Evolutionary conservation across 2,888 invertebrate species (phyloP).

Genomic region (Eilema sororculum): DNA sequence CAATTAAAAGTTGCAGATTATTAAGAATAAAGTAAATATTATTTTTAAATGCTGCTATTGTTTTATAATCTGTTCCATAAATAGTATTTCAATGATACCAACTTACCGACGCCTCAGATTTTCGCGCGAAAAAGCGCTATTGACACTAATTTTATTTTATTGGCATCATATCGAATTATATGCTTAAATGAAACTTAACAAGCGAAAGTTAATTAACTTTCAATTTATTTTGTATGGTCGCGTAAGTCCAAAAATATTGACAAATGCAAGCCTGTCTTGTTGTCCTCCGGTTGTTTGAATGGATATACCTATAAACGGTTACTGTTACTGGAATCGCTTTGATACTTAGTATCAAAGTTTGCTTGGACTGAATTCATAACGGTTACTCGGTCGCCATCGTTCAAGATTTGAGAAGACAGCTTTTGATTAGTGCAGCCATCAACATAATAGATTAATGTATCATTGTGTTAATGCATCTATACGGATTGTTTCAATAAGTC

Average conservation of each 20-base stretch:
- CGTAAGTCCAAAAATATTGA: neutral
- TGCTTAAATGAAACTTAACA: conserved; percentile 2
- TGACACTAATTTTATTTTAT: conserved; percentile 33
- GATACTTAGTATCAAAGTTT: too few relatives aligned
- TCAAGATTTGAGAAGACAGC: too few relatives aligned
- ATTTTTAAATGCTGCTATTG: neutral
- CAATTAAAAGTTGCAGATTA: neutral
- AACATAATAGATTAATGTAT: too few relatives aligned
- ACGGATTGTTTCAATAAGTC: too few relatives aligned
- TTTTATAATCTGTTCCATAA: neutral
- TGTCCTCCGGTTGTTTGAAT: too few relatives aligned
- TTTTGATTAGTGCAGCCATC: too few relatives aligned
- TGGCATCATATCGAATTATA: neutral
- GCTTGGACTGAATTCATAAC: too few relatives aligned
- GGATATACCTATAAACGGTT: neutral
- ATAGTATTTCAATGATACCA: conserved; percentile 37
- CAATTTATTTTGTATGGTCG: neutral
- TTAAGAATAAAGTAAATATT: neutral
- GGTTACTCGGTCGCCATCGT: too few relatives aligned
- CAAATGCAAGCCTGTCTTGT: neutral
- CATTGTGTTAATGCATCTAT: too few relatives aligned
- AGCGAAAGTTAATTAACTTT: neutral
- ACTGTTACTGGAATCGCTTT: neutral
- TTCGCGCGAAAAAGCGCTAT: conserved; percentile 25
- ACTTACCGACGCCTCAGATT: conserved; percentile 7